Evolutionary conservation across 2,797 vertebrate genomes (phyloP), one percentile per base, ranked within the genome.

Genomic region (Chelon labrosus): DNA sequence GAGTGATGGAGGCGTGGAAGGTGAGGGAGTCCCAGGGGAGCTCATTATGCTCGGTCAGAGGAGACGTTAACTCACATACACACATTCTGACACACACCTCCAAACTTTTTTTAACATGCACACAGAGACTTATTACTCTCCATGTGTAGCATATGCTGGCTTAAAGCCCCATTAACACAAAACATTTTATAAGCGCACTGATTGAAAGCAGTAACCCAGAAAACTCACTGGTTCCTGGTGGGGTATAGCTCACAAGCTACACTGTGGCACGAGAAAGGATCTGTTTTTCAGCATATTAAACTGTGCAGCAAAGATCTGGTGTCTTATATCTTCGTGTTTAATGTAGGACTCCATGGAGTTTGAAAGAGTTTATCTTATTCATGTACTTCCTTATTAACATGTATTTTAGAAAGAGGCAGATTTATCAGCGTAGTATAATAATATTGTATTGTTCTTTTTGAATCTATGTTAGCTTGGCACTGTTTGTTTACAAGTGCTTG

Each of bases 401-500:
- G 19, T 53, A 41, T 65, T 38, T 22, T 19, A 31, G 38, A 19
- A 49, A 17, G 27, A 37, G 25, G 3, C 65, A 59, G 37, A 17
- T 58, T 66, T 27, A 44, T 63, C 1, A 55, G 39, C 39, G 25
- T 60, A 52, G 65, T 19, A 16, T 17, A 49, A 11, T 4, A 54
- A 56, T 22, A 17, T 41, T 12, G 39, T 27, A 56, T 12, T 10
- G 14, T 35, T 58, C 9, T 50, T 75, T 79, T 38, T 46, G 39
- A 56, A 37, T 65, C 74, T 57, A 1, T 59, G 56, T 80, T 65
- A 63, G 62, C 72, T 70, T 76, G 84, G 82, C 76, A 37, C 70
- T 87, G 88, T 90, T 91, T 91, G 86, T 93, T 93, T 91, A 93
- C 85, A 86, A 85, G 83, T 65, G 66, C 77, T 84, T 88, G 80